Evolutionary conservation across 2,113 vertebrate genomes (phyloP).

Genomic region (Crotalus tigris): DNA sequence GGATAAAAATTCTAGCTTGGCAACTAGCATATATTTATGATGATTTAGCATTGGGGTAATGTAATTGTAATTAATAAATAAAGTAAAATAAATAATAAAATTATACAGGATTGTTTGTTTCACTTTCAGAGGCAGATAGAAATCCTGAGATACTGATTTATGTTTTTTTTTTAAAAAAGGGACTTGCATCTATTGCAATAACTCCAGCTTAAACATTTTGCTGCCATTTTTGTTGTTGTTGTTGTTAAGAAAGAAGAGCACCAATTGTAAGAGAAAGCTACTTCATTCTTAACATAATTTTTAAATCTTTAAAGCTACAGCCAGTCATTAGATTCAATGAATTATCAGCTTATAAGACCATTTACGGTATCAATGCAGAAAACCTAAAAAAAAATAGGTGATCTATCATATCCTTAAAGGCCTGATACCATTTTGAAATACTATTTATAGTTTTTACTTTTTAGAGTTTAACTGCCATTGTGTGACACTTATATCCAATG

Average conservation of each 20-base stretch:
- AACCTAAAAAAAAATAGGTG: background rate
- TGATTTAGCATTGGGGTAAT: background rate
- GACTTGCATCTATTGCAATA: background rate
- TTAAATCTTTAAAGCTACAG: background rate
- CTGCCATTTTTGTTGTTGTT: background rate
- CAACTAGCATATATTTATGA: background rate
- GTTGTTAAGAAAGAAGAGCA: background rate
- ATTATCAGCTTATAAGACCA: background rate
- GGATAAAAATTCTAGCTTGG: background rate
- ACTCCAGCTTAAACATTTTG: background rate
- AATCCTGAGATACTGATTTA: background rate
- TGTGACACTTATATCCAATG: no score
- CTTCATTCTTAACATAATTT: background rate
- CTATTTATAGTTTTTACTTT: background rate
- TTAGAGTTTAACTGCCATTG: background rate
- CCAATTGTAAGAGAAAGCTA: background rate
- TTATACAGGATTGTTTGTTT: background rate
- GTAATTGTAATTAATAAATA: background rate
- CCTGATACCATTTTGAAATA: background rate
- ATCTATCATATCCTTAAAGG: background rate
- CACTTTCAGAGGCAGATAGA: background rate
- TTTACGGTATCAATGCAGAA: background rate
- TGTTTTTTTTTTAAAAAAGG: background rate
- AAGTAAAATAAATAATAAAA: background rate
- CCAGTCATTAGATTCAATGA: background rate